Evolutionary conservation across 2,888 invertebrate species (phyloP).

Genomic region (Silvanus unidentatus): DNA sequence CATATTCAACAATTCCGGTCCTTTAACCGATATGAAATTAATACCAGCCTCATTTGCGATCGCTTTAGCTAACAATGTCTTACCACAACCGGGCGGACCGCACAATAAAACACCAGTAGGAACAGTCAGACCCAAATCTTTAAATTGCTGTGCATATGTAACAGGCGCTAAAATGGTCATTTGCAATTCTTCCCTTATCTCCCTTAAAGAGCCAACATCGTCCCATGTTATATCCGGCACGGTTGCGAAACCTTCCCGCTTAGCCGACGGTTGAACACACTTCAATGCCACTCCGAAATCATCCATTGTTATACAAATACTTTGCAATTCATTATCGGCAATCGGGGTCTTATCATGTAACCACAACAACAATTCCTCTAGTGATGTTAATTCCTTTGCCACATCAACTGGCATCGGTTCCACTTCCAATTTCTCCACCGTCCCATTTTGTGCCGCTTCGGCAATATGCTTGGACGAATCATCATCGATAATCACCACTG

Average conservation of each 20-base stretch:
- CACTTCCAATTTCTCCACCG: not conserved
- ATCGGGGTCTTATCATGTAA: constrained; percentile 61
- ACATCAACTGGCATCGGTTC: constrained; percentile 8
- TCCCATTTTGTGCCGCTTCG: constrained; percentile 8
- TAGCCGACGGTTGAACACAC: constrained; percentile 85
- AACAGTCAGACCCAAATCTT: constrained; percentile 68
- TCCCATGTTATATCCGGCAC: constrained; percentile 97
- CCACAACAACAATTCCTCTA: constrained; percentile 58
- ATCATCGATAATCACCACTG: constrained; percentile 24
- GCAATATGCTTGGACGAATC: constrained; percentile 28
- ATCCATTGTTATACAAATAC: constrained; percentile 62
- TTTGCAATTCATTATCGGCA: constrained; percentile 55
- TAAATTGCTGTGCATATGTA: constrained; percentile 74
- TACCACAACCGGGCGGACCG: constrained; percentile 95
- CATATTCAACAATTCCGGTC: constrained; percentile 97
- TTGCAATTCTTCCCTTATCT: constrained; percentile 84
- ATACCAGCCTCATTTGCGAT: constrained; percentile 98
- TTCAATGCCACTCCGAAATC: constrained; percentile 77
- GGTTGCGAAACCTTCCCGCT: constrained; percentile 94
- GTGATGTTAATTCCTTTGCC: constrained; percentile 27
- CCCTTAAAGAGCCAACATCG: constrained; percentile 86
- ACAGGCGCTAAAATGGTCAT: constrained; percentile 89
- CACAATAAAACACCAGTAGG: constrained; percentile 90
- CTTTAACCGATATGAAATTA: constrained; percentile 98
- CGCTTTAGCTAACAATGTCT: constrained; percentile 95